These are phyloP conservation scores for Sarcophaga rosellei DNA, from an alignment of 2,888 invertebrate genomes.

Conservation along the genomic window DNA sequence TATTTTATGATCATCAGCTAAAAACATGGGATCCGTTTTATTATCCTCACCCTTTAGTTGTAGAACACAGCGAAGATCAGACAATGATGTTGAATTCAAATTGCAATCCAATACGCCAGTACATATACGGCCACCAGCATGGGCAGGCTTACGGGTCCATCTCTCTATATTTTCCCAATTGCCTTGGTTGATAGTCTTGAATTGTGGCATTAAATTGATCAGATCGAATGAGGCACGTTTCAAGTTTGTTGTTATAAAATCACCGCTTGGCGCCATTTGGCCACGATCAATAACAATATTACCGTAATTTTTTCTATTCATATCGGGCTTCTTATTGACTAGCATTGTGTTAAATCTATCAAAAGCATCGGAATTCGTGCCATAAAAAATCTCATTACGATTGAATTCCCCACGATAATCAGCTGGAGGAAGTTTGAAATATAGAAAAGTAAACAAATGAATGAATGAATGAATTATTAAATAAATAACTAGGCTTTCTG, in stretches of 20 bases:
- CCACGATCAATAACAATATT: slow-evolving; percentile 82
- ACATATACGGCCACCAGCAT: slow-evolving; percentile 59
- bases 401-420: slow-evolving; percentile 28
- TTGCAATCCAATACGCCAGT: slow-evolving; percentile 54
- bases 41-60: slow-evolving; percentile 1
- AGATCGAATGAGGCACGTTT: slow-evolving; percentile 82
- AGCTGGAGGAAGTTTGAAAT: slow-evolving; percentile 6
- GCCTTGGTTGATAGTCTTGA: slow-evolving; percentile 82
- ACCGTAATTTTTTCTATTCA: no score
- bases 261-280: slow-evolving; percentile 81
- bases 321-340: no score
- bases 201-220: slow-evolving; percentile 82
- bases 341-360: slow-evolving; percentile 35
- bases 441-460: background rate
- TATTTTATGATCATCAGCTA: slow-evolving; percentile 29
- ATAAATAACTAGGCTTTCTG: background rate
- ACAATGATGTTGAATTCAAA: slow-evolving; percentile 3
- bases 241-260: slow-evolving; percentile 80
- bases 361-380: slow-evolving; percentile 64
- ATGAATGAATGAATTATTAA: no score
- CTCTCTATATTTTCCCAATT: slow-evolving; percentile 83
- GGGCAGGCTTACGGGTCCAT: slow-evolving; percentile 74
- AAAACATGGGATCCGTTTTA: slow-evolving; percentile 41
- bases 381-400: slow-evolving; percentile 70
- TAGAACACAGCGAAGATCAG: slow-evolving; percentile 37